phyloP scores from a whole-genome alignment of 1,140 invertebrate genomes.

The Meloidogyne floridensis region DNA sequence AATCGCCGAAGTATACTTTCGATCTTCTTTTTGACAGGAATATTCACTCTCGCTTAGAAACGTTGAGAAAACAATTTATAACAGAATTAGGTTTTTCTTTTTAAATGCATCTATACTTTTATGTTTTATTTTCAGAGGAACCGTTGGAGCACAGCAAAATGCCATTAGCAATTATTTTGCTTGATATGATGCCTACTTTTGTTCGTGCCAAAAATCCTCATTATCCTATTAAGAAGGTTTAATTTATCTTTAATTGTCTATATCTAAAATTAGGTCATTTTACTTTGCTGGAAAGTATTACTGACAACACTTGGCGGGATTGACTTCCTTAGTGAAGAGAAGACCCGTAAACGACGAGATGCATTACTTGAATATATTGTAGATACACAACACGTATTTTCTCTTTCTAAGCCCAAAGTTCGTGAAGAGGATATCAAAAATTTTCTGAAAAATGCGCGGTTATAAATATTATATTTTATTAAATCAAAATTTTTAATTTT shows the following conservation, averaged over 20 bases:
- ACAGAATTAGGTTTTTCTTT: constrained; percentile 48
- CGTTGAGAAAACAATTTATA: constrained; percentile 52
- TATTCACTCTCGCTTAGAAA: constrained; percentile 9
- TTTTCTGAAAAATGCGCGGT: constrained; percentile 55
- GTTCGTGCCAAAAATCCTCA: constrained; percentile 56
- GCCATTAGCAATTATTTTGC: constrained; percentile 56
- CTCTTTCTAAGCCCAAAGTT: constrained; percentile 61
- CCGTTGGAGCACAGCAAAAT: constrained; percentile 52
- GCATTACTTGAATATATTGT: constrained; percentile 48
- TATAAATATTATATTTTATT: neutral
- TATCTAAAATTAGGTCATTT: constrained; percentile 41
- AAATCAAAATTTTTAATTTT: constrained; percentile 2
- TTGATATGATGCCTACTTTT: constrained; percentile 64
- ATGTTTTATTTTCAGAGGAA: constrained; percentile 47
- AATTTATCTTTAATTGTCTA: neutral
- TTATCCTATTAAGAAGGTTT: constrained; percentile 63
- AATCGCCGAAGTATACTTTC: neutral
- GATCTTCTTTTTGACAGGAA: neutral
- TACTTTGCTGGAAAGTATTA: constrained; percentile 61
- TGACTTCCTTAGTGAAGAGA: constrained; percentile 47
- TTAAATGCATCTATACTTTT: neutral
- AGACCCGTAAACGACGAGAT: constrained; percentile 43
- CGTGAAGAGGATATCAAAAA: constrained; percentile 52
- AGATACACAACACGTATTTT: constrained; percentile 45
- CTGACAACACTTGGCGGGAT: constrained; percentile 56